These are phyloP conservation scores for Onychostoma macrolepis DNA, from an alignment of 2,113 vertebrate species.

Conservation along the genomic window DNA sequence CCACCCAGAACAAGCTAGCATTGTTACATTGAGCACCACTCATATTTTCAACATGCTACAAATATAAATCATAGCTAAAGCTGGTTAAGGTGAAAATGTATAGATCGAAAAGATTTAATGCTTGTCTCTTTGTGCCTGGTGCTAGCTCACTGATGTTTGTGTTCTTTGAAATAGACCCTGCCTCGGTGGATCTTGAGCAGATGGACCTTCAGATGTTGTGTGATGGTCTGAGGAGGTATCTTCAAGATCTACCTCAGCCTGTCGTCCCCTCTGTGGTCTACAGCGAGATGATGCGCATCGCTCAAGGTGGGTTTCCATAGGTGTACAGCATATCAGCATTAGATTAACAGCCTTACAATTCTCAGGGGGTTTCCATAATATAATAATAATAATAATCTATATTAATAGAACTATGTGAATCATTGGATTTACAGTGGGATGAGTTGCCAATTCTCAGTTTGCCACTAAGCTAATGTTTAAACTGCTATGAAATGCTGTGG, in stretches of 20 bases:
- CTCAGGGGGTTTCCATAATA: neutral
- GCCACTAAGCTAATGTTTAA: neutral
- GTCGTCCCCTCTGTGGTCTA: slow-evolving; percentile 84
- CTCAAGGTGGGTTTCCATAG: slow-evolving; percentile 81
- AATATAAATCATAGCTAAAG: neutral
- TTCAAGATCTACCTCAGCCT: slow-evolving; percentile 94
- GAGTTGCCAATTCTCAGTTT: neutral
- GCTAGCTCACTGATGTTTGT: neutral
- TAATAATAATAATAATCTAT: neutral
- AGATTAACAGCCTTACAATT: neutral
- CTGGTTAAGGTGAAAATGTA: neutral
- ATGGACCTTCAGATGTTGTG: slow-evolving; percentile 85
- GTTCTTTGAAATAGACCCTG: slow-evolving; percentile 73
- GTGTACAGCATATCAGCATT: neutral
- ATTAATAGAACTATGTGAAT: neutral
- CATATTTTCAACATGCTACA: neutral
- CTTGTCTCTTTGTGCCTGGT: neutral
- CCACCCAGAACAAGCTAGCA: neutral
- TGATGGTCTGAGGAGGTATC: slow-evolving; percentile 88
- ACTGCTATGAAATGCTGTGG: neutral
- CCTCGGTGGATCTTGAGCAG: slow-evolving; percentile 83
- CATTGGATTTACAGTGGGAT: neutral
- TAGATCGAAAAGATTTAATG: neutral
- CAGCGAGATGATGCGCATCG: slow-evolving; percentile 84
- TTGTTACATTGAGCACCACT: neutral